Percentiles rank a stretch among this genome's conserved stretches.
phyloP scores from a whole-genome alignment of 2,888 invertebrate species.

The Abrostola triplasia region DNA sequence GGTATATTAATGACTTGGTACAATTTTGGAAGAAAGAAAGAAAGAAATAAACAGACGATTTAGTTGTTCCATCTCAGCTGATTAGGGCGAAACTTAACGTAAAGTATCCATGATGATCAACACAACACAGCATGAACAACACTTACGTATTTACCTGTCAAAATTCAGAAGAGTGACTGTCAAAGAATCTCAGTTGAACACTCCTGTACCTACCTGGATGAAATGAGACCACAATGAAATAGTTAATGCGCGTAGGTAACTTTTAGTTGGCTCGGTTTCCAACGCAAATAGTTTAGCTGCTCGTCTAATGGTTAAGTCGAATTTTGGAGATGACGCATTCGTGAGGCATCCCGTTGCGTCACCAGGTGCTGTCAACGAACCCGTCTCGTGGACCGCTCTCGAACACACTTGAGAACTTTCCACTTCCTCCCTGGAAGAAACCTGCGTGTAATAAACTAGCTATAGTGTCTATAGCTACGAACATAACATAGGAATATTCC shows the following conservation, averaged over 20 bases:
- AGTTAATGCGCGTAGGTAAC: constrained; percentile 35
- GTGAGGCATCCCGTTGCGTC: constrained; percentile 66
- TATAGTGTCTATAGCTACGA: constrained; percentile 17
- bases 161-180: background rate
- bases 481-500: constrained; percentile 51
- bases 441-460: constrained; percentile 28
- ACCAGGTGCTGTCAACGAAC: constrained; percentile 74
- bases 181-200: background rate
- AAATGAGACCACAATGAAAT: constrained; percentile 30
- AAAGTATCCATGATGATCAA: too few species aligned
- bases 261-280: constrained; percentile 67
- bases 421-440: constrained; percentile 43
- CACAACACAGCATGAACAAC: too few species aligned
- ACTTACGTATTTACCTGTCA: too few species aligned
- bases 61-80: too few species aligned
- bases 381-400: constrained; percentile 33
- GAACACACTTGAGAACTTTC: constrained; percentile 49
- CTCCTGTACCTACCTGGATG: constrained; percentile 19
- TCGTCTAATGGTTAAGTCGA: constrained; percentile 65
- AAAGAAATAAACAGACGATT: too few species aligned
- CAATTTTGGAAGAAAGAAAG: too few species aligned
- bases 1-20: too few species aligned
- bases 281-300: constrained; percentile 62
- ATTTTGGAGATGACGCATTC: constrained; percentile 72
- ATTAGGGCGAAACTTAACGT: too few species aligned